phyloP scores from a whole-genome alignment of 2,888 invertebrate genomes.

The Formica aserva region DNA sequence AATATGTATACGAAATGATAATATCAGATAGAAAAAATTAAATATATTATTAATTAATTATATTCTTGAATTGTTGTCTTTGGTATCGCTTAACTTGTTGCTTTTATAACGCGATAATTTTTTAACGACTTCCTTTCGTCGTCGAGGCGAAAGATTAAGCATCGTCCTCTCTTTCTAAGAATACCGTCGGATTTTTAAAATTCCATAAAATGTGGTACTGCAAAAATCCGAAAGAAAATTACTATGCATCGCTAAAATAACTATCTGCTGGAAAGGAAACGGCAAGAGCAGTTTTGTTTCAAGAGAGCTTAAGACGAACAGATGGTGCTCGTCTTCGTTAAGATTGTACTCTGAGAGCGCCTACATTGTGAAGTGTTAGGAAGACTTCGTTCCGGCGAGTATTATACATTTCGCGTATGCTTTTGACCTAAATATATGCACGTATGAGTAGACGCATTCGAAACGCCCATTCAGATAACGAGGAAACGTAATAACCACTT shows the following conservation, averaged over 20 bases:
- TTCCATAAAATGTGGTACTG: background rate
- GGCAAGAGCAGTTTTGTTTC: conserved; percentile 44
- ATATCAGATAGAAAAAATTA: background rate
- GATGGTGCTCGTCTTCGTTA: conserved; percentile 60
- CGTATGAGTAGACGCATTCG: conserved; percentile 58
- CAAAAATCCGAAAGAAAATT: conserved; percentile 48
- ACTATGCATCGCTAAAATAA: conserved; percentile 61
- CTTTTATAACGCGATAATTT: background rate
- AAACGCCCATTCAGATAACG: conserved; percentile 70
- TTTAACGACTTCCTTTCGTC: background rate
- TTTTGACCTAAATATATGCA: conserved; percentile 63
- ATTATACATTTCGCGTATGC: conserved; percentile 35
- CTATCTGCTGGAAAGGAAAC: conserved; percentile 33
- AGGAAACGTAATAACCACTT: conserved; percentile 72
- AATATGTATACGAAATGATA: background rate
- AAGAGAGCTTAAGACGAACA: conserved; percentile 60
- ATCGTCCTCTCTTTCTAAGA: conserved; percentile 8
- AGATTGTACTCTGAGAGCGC: conserved; percentile 53
- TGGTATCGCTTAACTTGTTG: conserved; percentile 13
- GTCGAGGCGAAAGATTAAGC: conserved; percentile 20
- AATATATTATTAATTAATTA: background rate
- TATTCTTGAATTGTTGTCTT: background rate
- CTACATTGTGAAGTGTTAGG: conserved; percentile 47
- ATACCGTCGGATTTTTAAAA: conserved; percentile 18
- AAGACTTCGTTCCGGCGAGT: conserved; percentile 40